A percentile compares a stretch with the other conserved stretches of the same genome.
Evolutionary conservation across 2,797 vertebrate species (phyloP).

Genomic region (Decapterus maruadsi): DNA sequence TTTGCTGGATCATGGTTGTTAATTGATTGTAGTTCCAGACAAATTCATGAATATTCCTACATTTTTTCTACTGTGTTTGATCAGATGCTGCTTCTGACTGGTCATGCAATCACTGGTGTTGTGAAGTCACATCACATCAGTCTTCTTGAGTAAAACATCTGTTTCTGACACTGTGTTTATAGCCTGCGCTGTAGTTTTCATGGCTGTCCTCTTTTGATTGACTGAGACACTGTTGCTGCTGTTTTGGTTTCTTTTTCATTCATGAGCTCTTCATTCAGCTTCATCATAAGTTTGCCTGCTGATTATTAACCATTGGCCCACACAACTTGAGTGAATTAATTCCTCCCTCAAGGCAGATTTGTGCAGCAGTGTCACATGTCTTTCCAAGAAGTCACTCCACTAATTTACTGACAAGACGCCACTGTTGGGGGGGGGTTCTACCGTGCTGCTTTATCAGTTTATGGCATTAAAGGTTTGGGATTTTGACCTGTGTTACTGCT

Average conservation of each 20-base stretch:
- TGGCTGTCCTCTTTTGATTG: not conserved
- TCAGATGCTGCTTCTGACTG: not conserved
- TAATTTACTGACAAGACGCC: not conserved
- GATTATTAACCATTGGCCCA: not conserved
- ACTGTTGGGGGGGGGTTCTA: not conserved
- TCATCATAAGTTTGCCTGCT: not conserved
- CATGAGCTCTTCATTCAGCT: not conserved
- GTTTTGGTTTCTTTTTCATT: not conserved
- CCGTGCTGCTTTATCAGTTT: constrained; percentile 19
- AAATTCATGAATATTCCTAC: not conserved
- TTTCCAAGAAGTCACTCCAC: not conserved
- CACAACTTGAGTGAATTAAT: not conserved
- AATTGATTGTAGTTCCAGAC: too few species aligned
- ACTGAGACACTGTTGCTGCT: not conserved
- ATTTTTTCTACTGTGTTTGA: not conserved
- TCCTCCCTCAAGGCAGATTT: not conserved
- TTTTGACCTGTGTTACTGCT: not conserved
- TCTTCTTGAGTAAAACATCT: not conserved
- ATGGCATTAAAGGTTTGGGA: not conserved
- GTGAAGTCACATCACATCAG: not conserved
- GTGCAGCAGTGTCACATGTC: not conserved
- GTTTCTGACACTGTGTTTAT: not conserved
- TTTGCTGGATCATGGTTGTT: not conserved
- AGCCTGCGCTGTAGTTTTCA: not conserved
- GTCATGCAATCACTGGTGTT: not conserved